Evolutionary conservation across 2,797 vertebrate species (phyloP).

Genomic region (Falco naumanni): DNA sequence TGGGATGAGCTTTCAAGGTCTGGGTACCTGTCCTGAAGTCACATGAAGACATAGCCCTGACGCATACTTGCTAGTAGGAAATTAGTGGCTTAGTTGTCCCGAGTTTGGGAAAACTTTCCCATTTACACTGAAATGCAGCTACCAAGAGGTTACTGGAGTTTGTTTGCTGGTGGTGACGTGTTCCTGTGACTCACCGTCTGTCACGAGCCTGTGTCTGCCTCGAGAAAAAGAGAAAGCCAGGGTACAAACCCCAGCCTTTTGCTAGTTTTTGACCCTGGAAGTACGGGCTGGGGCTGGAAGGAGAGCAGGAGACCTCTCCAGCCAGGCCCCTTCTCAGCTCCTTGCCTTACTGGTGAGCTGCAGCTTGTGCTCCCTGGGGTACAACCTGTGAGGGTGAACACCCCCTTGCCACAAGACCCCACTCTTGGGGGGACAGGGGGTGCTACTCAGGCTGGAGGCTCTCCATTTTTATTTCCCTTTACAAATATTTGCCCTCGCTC

Average conservation of each 20-base stretch:
- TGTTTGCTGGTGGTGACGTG: constrained; percentile 10
- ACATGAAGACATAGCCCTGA: too few species aligned
- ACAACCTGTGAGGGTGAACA: background rate
- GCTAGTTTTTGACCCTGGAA: background rate
- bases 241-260: background rate
- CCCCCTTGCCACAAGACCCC: background rate
- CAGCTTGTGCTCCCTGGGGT: background rate
- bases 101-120: background rate
- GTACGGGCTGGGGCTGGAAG: background rate
- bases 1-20: background rate
- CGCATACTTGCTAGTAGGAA: background rate
- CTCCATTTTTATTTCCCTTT: background rate
- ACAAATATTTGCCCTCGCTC: background rate
- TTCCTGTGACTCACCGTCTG: background rate
- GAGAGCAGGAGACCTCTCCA: background rate
- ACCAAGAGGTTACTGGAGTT: constrained; percentile 43
- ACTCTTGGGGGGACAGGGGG: background rate
- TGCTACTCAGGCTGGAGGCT: background rate
- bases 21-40: accelerated
- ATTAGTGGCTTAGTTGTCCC: background rate
- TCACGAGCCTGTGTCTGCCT: background rate
- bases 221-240: background rate
- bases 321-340: background rate
- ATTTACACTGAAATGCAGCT: background rate
- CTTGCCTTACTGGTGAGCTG: background rate